These are phyloP conservation scores for Drymonia ruficornis DNA, from an alignment of 2,888 invertebrate genomes.

Conservation along the genomic window DNA sequence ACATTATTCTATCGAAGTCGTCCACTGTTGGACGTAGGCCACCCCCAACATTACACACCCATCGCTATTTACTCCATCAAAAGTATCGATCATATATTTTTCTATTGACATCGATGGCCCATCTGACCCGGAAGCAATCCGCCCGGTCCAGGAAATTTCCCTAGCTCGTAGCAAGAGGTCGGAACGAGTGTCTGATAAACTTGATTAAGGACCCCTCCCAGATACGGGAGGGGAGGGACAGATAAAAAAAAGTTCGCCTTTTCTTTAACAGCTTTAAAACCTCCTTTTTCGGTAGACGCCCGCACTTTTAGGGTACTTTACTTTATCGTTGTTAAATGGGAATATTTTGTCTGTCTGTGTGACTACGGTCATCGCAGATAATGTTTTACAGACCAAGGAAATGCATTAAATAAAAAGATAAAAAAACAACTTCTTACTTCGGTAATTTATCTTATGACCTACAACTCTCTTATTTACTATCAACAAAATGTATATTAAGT, in stretches of 20 bases:
- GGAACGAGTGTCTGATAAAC: constrained; percentile 50
- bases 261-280: constrained; percentile 41
- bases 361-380: too few relatives aligned
- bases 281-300: constrained; percentile 34
- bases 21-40: too few relatives aligned
- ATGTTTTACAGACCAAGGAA: too few relatives aligned
- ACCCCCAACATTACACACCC: too few relatives aligned
- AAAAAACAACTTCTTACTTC: too few relatives aligned
- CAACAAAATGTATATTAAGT: too few relatives aligned
- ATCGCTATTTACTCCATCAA: background rate
- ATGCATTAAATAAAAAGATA: too few relatives aligned
- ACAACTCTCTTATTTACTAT: too few relatives aligned
- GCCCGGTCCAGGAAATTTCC: constrained; percentile 40
- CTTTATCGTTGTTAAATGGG: background rate
- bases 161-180: constrained; percentile 44
- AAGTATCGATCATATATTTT: background rate
- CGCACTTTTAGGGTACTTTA: background rate
- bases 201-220: constrained; percentile 50
- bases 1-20: too few relatives aligned
- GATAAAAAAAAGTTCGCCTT: constrained; percentile 31
- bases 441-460: too few relatives aligned
- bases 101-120: background rate
- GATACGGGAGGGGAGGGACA: constrained; percentile 38
- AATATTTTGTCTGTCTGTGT: background rate
- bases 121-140: constrained; percentile 38